Conservation (phyloP, 1,140 invertebrate genomes). For the Parapsyche elsis region DNA sequence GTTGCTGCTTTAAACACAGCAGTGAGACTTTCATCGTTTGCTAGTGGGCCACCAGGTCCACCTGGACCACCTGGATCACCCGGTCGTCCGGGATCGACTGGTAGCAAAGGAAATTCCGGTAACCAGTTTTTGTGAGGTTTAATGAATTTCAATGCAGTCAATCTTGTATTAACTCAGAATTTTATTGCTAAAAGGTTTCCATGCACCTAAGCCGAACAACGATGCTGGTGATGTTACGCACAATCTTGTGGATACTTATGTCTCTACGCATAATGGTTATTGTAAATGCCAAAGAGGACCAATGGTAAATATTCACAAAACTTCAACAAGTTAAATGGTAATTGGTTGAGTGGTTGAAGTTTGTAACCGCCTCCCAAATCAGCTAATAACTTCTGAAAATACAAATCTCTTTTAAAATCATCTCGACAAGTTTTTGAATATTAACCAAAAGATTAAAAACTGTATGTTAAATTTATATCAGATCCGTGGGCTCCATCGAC, state of each 20-base stretch:
- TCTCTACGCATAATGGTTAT: constrained; percentile 65
- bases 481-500: no score
- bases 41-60: constrained; percentile 67
- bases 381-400: no score
- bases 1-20: constrained; percentile 70
- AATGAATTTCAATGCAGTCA: constrained; percentile 1
- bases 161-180: background rate
- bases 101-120: constrained; percentile 37
- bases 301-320: constrained; percentile 62
- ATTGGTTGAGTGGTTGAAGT: no score
- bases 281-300: constrained; percentile 71
- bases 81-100: constrained; percentile 61
- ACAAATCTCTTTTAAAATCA: no score
- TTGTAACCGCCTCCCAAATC: no score
- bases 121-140: background rate
- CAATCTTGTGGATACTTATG: constrained; percentile 69
- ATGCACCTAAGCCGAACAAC: constrained; percentile 35
- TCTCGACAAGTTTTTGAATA: no score
- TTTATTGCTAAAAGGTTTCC: constrained; percentile 29
- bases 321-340: background rate
- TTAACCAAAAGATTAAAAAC: no score
- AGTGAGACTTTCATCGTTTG: constrained; percentile 69
- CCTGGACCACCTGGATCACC: constrained; percentile 63
- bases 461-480: no score
- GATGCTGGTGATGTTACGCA: constrained; percentile 59